Conservation (phyloP, 2,113 vertebrate genomes). For the Herpetotheres cachinnans region DNA sequence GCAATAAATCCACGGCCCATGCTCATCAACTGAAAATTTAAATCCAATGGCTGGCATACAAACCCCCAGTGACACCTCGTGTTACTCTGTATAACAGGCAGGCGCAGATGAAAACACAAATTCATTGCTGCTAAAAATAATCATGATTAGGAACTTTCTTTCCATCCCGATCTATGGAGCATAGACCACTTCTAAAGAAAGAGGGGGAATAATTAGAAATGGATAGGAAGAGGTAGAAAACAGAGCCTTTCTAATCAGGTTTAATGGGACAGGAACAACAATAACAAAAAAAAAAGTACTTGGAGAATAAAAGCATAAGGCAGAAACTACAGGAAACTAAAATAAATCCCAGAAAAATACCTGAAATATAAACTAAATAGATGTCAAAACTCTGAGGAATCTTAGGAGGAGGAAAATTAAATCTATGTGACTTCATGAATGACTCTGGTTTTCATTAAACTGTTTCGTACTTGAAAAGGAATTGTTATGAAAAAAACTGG, state of each 20-base stretch:
- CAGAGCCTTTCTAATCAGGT: background rate
- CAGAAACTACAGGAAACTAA: background rate
- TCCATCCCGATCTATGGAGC: background rate
- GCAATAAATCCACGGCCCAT: background rate
- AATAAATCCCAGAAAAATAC: background rate
- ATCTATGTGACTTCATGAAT: background rate
- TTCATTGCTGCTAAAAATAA: accelerated
- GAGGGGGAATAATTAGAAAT: background rate
- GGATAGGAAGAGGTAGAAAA: too few species aligned
- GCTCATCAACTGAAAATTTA: background rate
- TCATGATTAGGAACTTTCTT: background rate
- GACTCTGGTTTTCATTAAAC: background rate
- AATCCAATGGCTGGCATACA: background rate
- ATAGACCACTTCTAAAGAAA: background rate
- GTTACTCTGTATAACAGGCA: background rate
- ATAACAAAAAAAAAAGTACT: too few species aligned
- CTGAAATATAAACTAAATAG: background rate
- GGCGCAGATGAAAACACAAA: background rate
- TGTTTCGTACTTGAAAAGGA: background rate
- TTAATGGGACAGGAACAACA: background rate
- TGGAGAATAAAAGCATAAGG: background rate
- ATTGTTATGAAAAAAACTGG: background rate
- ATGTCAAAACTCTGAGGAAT: background rate
- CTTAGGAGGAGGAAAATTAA: background rate
- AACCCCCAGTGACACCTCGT: background rate